Conservation (phyloP, 2,888 invertebrate species). For the Spodoptera picta region DNA sequence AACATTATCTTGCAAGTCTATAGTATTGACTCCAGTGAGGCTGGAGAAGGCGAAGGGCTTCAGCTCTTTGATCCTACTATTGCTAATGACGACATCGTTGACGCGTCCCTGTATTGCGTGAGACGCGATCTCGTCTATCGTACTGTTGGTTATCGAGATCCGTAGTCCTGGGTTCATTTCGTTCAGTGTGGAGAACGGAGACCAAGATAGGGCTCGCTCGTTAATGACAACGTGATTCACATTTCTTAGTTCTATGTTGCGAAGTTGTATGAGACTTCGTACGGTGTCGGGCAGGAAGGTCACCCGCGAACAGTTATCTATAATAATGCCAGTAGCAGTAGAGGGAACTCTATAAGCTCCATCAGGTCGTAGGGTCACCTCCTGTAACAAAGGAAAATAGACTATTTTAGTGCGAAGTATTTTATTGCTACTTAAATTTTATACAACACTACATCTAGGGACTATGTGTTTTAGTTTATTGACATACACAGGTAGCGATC, state of each 20-base stretch:
- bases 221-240: slow-evolving; percentile 90
- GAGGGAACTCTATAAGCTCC: slow-evolving; percentile 86
- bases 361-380: slow-evolving; percentile 88
- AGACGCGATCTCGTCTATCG: slow-evolving; percentile 87
- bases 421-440: not conserved
- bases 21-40: slow-evolving; percentile 90
- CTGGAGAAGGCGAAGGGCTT: slow-evolving; percentile 93
- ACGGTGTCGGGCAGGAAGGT: slow-evolving; percentile 89
- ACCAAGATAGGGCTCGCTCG: slow-evolving; percentile 90
- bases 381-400: slow-evolving; percentile 74
- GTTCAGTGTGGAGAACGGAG: slow-evolving; percentile 88
- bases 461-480: slow-evolving; percentile 4
- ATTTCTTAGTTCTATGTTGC: slow-evolving; percentile 90
- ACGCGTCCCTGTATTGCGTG: slow-evolving; percentile 92
- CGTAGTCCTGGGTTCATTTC: slow-evolving; percentile 90
- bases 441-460: not conserved
- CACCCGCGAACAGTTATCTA: slow-evolving; percentile 91
- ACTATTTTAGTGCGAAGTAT: slow-evolving; percentile 1
- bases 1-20: slow-evolving; percentile 90
- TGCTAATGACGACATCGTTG: slow-evolving; percentile 90
- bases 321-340: slow-evolving; percentile 89
- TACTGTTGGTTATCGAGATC: slow-evolving; percentile 84
- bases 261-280: slow-evolving; percentile 89
- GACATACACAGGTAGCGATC: slow-evolving; percentile 24
- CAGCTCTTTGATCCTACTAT: slow-evolving; percentile 89